These are phyloP conservation scores for Dorcus hopei DNA, from an alignment of 2,888 invertebrate genomes.

Conservation along the genomic window DNA sequence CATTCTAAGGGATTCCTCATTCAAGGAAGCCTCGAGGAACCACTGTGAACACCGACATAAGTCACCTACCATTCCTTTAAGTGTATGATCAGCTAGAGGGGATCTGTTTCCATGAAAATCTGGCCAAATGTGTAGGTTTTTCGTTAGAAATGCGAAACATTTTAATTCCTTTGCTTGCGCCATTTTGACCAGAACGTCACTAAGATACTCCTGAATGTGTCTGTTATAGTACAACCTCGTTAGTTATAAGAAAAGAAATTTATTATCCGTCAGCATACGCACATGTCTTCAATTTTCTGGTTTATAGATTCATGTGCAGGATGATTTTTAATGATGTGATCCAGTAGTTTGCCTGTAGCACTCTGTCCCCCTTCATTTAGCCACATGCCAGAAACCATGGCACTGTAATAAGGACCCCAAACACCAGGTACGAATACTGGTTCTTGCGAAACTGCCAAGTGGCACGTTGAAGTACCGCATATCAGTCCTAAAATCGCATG, in stretches of 20 bases:
- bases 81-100: slow-evolving; percentile 79
- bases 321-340: slow-evolving; percentile 80
- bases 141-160: slow-evolving; percentile 66
- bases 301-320: slow-evolving; percentile 60
- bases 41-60: too few species aligned
- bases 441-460: slow-evolving; percentile 78
- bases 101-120: slow-evolving; percentile 97
- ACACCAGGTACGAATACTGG: slow-evolving; percentile 76
- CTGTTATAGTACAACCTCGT: slow-evolving; percentile 44
- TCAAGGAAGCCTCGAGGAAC: too few species aligned
- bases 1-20: too few species aligned
- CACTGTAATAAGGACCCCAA: slow-evolving; percentile 94
- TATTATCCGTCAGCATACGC: neutral
- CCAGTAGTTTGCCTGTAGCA: slow-evolving; percentile 84
- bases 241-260: too few species aligned
- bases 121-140: slow-evolving; percentile 86
- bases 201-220: slow-evolving; percentile 67
- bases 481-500: slow-evolving; percentile 62
- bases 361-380: slow-evolving; percentile 93
- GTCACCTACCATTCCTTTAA: slow-evolving; percentile 87
- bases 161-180: slow-evolving; percentile 53
- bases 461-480: slow-evolving; percentile 94
- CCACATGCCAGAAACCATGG: slow-evolving; percentile 84
- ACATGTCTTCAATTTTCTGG: slow-evolving; percentile 44
- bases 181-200: slow-evolving; percentile 59